Conservation (phyloP, 2,113 vertebrate species). For the Oxygymnocypris stewartii region DNA sequence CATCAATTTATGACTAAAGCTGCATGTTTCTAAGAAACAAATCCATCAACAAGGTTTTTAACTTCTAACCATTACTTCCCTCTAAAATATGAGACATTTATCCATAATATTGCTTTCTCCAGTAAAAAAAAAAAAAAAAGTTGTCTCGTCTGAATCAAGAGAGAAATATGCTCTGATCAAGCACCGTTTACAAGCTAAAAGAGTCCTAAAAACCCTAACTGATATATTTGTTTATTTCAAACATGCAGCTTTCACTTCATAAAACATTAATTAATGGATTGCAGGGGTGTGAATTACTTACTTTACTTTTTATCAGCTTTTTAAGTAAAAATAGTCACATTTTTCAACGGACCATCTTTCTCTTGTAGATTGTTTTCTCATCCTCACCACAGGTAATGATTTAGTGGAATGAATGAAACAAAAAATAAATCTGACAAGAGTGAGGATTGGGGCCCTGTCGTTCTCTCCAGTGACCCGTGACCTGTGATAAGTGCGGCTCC, state of each 20-base stretch:
- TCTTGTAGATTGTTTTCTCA: background rate
- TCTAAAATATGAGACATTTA: background rate
- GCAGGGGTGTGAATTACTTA: too few species aligned
- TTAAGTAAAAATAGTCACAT: too few species aligned
- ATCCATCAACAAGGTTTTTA: background rate
- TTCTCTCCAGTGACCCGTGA: slow-evolving; percentile 21
- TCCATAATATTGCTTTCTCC: background rate
- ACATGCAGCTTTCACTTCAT: too few species aligned
- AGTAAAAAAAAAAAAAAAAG: too few species aligned
- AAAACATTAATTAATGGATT: too few species aligned
- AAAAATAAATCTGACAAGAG: background rate
- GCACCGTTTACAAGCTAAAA: background rate
- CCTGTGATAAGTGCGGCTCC: slow-evolving; percentile 17
- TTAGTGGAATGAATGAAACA: background rate
- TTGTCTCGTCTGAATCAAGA: background rate
- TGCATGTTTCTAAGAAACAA: background rate
- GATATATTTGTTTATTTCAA: too few species aligned
- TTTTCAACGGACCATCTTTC: background rate
- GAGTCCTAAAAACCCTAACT: too few species aligned
- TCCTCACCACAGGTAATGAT: background rate
- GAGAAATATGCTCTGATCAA: background rate
- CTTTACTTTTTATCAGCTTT: too few species aligned
- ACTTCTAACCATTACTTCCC: background rate
- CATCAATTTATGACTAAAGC: too few species aligned
- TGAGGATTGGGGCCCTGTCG: background rate